Base-by-base conservation (phyloP, 2,888 invertebrate species). In the Gonocerus acuteangulatus region DNA sequence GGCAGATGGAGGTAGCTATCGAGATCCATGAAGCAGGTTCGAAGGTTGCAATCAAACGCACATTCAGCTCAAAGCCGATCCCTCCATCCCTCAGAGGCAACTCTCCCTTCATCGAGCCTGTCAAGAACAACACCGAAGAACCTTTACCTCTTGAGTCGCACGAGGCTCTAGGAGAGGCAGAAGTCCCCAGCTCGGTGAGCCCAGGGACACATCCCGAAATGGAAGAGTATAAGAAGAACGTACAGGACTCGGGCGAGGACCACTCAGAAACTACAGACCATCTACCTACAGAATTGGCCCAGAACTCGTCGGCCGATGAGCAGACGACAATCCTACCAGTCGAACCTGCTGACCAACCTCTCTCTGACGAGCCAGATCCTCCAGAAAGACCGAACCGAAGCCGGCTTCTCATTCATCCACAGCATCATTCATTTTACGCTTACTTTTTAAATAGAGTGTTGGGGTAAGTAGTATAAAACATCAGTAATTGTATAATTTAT, bases 401-500 rank as follows among this genome's bases (percentile, higher is more conserved):
- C 58, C 72, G 79, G 23, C 74, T 75, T 63, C 71, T 79, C 23
- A 75, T 76, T 16, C 73, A 75, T 64, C 75, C 78, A 6, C 76
- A 78, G 63, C 74, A 76, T 61, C 75, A 76, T 65, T 75, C 77
- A n/a, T 78, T 78, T 67, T 79, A 79, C 69, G 78, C 79, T 19
- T 79, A 79, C 66, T 78, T 79, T 67, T 76, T 79, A 67, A 78
- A 78, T 69, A 72, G 79, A 68, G 78, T 79, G 64, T 70, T 79
- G 62, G 79, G 79, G 65, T 79, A 66, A 68, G 61, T 15, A 54
- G 15, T 51, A 22, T 51, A 39, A 27, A 21, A 48, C 48, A 9
- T 6, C 4, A 27, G 22, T 60, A 44, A 54, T 48, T 59, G 21
- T 59, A 57, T 58, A 60, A 18, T 49, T 45, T 51, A n/a, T 39